phyloP scores from a whole-genome alignment of 2,888 invertebrate genomes.

The Galerucella calmariensis region DNA sequence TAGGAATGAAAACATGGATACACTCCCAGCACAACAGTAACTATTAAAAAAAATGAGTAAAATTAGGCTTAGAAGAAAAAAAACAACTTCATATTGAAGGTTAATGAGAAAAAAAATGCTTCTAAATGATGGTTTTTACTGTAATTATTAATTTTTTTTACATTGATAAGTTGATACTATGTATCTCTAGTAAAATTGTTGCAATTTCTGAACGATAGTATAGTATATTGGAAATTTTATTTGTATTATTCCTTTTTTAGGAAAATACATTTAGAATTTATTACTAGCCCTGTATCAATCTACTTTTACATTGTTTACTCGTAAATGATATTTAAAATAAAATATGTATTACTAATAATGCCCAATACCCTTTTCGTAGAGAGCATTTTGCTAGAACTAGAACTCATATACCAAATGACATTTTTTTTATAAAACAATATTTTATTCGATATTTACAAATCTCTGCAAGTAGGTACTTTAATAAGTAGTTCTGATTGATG shows the following conservation, averaged over 20 bases:
- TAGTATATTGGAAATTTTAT: conserved; percentile 51
- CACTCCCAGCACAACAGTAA: neutral
- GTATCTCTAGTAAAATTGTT: conserved; percentile 67
- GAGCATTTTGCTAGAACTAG: conserved; percentile 11
- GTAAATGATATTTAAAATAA: conserved; percentile 15
- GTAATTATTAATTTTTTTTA: conserved; percentile 49
- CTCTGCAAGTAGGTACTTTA: too few relatives aligned
- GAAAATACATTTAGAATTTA: conserved; percentile 42
- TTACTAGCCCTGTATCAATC: conserved; percentile 49
- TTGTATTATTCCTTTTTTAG: conserved; percentile 28
- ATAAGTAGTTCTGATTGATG: neutral
- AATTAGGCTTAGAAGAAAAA: conserved; percentile 35
- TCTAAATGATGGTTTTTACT: conserved; percentile 47
- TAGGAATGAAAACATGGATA: neutral
- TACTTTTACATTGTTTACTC: conserved; percentile 31
- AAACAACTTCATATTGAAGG: conserved; percentile 61
- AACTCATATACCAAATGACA: neutral
- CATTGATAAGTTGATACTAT: conserved; percentile 64
- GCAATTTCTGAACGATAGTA: conserved; percentile 63
- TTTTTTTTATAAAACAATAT: neutral
- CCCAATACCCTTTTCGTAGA: conserved; percentile 12
- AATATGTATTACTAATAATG: conserved; percentile 25
- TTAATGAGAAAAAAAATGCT: conserved; percentile 45
- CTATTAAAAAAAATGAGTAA: conserved; percentile 13
- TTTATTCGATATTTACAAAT: neutral